Conservation (phyloP, 1,140 invertebrate species). For the Pachypeltis micranthus region DNA sequence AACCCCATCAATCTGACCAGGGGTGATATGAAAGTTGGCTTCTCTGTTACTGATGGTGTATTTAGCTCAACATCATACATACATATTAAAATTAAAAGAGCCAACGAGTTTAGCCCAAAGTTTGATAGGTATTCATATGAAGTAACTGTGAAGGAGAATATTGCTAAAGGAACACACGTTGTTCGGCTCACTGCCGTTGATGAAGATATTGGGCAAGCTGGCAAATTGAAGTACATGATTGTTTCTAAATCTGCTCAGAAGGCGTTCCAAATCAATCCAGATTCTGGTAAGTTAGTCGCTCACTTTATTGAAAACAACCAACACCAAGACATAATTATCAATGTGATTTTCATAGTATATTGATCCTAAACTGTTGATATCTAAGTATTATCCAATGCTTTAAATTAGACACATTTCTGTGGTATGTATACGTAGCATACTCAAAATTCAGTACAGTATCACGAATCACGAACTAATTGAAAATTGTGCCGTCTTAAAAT, state of each 20-base stretch:
- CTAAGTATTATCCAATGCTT: too few relatives aligned
- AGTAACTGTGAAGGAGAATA: slow-evolving; percentile 64
- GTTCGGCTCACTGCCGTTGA: slow-evolving; percentile 63
- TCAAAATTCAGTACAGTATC: too few relatives aligned
- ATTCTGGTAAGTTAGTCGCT: slow-evolving; percentile 6
- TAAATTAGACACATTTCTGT: too few relatives aligned
- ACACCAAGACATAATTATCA: too few relatives aligned
- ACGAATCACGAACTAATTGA: too few relatives aligned
- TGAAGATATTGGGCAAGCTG: slow-evolving; percentile 49
- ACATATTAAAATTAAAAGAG: slow-evolving; percentile 62
- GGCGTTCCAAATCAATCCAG: neutral
- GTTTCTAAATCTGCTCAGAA: neutral
- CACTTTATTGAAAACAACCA: too few relatives aligned
- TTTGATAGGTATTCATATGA: slow-evolving; percentile 62
- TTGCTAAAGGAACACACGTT: slow-evolving; percentile 56
- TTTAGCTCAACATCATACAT: slow-evolving; percentile 69
- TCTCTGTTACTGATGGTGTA: slow-evolving; percentile 81
- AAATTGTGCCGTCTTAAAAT: too few relatives aligned
- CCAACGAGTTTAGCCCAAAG: slow-evolving; percentile 62
- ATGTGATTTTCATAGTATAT: too few relatives aligned
- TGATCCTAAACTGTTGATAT: too few relatives aligned
- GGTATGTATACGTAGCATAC: too few relatives aligned
- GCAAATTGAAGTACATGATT: neutral
- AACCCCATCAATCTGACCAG: slow-evolving; percentile 46
- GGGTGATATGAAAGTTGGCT: slow-evolving; percentile 49